Conservation (phyloP, 2,888 invertebrate species). For the Leucophenga maculata region DNA sequence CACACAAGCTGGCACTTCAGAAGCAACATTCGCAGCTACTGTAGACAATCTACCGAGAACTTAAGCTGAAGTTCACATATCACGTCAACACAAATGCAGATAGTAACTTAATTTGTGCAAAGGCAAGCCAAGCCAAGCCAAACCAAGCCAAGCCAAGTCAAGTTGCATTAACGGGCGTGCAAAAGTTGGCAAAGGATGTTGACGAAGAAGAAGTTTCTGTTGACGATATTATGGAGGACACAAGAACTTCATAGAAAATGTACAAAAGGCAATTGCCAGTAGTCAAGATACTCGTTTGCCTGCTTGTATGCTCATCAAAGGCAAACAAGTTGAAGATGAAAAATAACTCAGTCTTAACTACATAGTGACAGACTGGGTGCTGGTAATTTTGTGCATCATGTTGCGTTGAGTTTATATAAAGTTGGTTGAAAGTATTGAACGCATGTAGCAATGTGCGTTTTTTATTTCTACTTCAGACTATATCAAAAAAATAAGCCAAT, state of each 20-base stretch:
- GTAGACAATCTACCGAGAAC: neutral
- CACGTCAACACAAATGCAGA: slow-evolving; percentile 22
- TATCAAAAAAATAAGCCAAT: slow-evolving; percentile 23
- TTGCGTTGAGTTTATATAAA: neutral
- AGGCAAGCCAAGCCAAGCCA: slow-evolving; percentile 6
- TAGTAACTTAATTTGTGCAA: slow-evolving; percentile 24
- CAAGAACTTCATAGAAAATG: slow-evolving; percentile 22
- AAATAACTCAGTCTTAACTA: neutral
- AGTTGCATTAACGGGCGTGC: slow-evolving; percentile 20
- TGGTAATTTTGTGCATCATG: slow-evolving; percentile 10
- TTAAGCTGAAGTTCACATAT: slow-evolving; percentile 25
- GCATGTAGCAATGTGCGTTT: too few relatives aligned
- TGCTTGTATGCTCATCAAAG: slow-evolving; percentile 9
- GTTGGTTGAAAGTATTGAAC: too few relatives aligned
- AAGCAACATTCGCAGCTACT: neutral
- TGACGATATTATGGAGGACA: neutral
- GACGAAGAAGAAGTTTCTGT: neutral
- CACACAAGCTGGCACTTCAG: neutral
- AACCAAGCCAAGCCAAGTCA: neutral
- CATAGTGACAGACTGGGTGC: neutral
- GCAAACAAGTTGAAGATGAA: neutral
- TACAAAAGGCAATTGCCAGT: slow-evolving; percentile 14
- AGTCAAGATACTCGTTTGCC: neutral
- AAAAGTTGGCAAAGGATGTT: slow-evolving; percentile 17
- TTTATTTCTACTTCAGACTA: neutral